These are phyloP conservation scores for Apus apus DNA, from an alignment of 2,113 vertebrate genomes.

Conservation along the genomic window DNA sequence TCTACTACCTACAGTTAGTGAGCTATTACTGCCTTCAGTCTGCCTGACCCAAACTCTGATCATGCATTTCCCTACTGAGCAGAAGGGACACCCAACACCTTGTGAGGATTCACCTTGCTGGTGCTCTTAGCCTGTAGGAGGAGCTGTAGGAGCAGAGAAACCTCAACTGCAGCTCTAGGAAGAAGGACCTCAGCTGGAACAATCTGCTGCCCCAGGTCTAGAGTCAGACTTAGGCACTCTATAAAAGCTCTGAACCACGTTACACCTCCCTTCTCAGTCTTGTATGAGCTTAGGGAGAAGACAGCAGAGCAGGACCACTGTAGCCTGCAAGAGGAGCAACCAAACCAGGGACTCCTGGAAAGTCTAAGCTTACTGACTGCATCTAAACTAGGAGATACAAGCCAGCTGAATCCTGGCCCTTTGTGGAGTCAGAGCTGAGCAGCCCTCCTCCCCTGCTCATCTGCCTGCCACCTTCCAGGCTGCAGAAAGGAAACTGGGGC, in stretches of 20 bases:
- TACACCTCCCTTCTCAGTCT: rapidly evolving
- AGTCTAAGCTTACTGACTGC: background rate
- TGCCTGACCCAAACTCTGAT: rapidly evolving
- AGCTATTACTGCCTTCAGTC: background rate
- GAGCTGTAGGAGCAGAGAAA: background rate
- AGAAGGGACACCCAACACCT: background rate
- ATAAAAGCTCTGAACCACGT: background rate
- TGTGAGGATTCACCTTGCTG: background rate
- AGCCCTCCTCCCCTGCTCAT: background rate
- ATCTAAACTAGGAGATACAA: no score
- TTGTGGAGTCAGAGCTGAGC: rapidly evolving
- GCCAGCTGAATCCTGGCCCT: no score
- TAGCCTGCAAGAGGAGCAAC: background rate
- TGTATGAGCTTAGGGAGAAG: background rate
- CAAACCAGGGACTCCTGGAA: background rate
- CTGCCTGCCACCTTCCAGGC: background rate
- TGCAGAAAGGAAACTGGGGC: background rate
- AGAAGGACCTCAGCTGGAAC: background rate
- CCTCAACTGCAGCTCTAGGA: background rate
- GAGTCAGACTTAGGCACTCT: background rate
- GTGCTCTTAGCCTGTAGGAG: background rate
- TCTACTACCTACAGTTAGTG: background rate
- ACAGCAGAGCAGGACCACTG: background rate
- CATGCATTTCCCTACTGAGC: rapidly evolving
- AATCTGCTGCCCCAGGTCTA: background rate